Evolutionary conservation across 2,797 vertebrate species (phyloP).

Genomic region (Schizopygopsis malacanthus): DNA sequence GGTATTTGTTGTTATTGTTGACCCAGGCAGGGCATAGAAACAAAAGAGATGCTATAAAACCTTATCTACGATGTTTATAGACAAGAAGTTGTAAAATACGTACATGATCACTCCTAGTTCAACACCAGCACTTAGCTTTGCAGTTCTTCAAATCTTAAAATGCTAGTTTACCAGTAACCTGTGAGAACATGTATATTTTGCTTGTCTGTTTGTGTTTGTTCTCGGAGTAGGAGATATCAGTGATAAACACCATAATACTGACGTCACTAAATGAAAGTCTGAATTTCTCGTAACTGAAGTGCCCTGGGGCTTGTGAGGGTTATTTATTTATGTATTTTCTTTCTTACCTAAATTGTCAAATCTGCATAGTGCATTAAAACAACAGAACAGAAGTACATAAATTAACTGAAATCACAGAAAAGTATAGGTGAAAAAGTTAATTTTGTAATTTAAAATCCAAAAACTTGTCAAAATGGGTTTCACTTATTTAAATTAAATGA

Average conservation of each 20-base stretch:
- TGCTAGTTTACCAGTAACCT: background rate
- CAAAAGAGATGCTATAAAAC: background rate
- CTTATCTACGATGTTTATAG: background rate
- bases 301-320: background rate
- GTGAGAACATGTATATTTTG: background rate
- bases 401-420: background rate
- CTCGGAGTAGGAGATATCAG: too few species aligned
- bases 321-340: background rate
- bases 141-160: background rate
- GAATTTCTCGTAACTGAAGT: background rate
- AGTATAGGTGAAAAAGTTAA: background rate
- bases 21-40: background rate
- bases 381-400: background rate
- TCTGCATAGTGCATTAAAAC: background rate
- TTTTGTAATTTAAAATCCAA: background rate
- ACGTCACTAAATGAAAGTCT: background rate
- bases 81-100: conserved; percentile 4
- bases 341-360: background rate
- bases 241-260: background rate
- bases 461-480: background rate
- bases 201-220: background rate
- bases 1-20: conserved; percentile 2
- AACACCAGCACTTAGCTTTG: background rate
- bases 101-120: background rate
- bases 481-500: too few species aligned